Evolutionary conservation across 2,113 vertebrate genomes (phyloP).

Genomic region (Rhombomys opimus): DNA sequence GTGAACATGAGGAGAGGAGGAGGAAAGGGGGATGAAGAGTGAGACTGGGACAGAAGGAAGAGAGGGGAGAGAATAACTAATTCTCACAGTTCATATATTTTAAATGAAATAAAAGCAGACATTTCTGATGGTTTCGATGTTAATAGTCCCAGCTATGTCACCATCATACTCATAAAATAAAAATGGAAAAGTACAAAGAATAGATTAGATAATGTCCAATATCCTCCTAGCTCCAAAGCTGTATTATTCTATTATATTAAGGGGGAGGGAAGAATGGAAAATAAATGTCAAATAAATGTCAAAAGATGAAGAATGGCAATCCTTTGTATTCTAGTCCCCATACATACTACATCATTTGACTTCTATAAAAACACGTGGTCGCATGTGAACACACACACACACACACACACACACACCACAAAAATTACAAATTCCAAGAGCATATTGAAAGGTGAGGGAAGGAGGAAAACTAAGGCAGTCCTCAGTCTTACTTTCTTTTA

Average conservation of each 20-base stretch:
- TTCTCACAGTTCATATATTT: not conserved
- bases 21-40: not conserved
- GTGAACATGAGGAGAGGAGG: not conserved
- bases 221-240: not conserved
- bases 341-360: not conserved
- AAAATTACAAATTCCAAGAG: not conserved
- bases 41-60: not conserved
- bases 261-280: slow-evolving; percentile 8
- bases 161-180: not conserved
- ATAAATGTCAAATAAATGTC: slow-evolving; percentile 58
- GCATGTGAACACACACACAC: no score
- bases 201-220: not conserved
- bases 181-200: slow-evolving; percentile 52
- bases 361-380: not conserved
- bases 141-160: not conserved
- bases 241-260: slow-evolving; percentile 57
- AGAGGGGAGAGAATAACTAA: not conserved
- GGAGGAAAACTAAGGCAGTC: not conserved
- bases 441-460: not conserved
- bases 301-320: slow-evolving; percentile 44
- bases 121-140: not conserved
- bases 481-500: not conserved
- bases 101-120: not conserved
- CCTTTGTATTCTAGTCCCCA: not conserved
- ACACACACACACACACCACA: not conserved